These are phyloP conservation scores for Synanthedon myopaeformis DNA, from an alignment of 2,888 invertebrate species.

Conservation along the genomic window DNA sequence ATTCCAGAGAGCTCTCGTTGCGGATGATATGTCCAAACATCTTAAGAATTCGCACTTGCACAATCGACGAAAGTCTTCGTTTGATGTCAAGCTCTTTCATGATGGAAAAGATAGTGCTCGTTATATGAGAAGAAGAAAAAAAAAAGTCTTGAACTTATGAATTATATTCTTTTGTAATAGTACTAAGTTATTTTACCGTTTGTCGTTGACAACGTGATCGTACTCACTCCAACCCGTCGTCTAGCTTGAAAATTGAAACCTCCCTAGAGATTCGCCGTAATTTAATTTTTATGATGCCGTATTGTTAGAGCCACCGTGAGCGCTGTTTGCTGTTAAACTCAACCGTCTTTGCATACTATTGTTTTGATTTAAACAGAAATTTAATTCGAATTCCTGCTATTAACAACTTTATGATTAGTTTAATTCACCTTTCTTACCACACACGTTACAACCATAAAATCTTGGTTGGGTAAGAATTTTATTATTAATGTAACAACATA, in stretches of 20 bases:
- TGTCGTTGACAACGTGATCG: background rate
- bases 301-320: slow-evolving; percentile 42
- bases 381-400: background rate
- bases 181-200: background rate
- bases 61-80: no score
- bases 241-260: slow-evolving; percentile 53
- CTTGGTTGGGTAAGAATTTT: no score
- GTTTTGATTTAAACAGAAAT: background rate
- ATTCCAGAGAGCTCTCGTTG: no score
- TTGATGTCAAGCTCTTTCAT: no score
- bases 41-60: no score
- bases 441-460: no score
- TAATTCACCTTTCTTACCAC: background rate
- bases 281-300: slow-evolving; percentile 60
- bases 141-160: no score
- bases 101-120: no score
- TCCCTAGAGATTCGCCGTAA: slow-evolving; percentile 47
- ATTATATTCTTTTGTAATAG: no score
- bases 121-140: no score
- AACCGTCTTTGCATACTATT: slow-evolving; percentile 9
- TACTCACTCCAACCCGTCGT: slow-evolving; percentile 15
- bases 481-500: no score
- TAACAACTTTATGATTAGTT: background rate
- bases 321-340: slow-evolving; percentile 42
- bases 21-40: no score